Conservation (phyloP, 2,888 invertebrate species). For the Rhimphoctona megacephalus region DNA sequence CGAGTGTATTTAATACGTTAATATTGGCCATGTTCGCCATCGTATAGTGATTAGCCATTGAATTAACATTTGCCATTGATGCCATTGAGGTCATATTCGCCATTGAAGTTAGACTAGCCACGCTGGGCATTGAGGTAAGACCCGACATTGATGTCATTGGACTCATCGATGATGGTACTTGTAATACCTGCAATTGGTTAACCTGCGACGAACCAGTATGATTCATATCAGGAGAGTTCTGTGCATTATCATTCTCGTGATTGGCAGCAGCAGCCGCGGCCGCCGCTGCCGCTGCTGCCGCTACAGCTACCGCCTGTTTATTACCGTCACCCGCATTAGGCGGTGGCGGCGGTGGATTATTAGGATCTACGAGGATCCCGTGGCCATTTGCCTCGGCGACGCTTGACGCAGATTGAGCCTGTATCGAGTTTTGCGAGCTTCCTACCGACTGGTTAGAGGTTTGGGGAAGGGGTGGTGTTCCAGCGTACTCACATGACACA, state of each 20-base stretch:
- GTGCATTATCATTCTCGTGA: constrained; percentile 81
- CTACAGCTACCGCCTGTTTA: constrained; percentile 64
- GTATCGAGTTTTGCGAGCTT: constrained; percentile 79
- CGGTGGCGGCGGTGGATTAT: constrained; percentile 83
- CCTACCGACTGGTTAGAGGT: constrained; percentile 85
- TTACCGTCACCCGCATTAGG: constrained; percentile 72
- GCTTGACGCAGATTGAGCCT: constrained; percentile 69
- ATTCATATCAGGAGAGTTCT: constrained; percentile 84
- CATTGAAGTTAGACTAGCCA: constrained; percentile 71
- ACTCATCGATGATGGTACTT: constrained; percentile 75
- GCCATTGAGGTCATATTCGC: constrained; percentile 72
- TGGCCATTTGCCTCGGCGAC: constrained; percentile 71
- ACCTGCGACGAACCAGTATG: constrained; percentile 79
- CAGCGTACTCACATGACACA: constrained; percentile 99
- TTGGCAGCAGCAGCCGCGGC: constrained; percentile 75
- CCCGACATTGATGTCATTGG: constrained; percentile 80
- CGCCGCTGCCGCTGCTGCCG: constrained; percentile 63
- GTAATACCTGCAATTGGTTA: constrained; percentile 69
- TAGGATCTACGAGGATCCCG: constrained; percentile 83
- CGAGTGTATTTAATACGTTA: constrained; percentile 77
- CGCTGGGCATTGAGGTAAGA: constrained; percentile 76
- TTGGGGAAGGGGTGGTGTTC: constrained; percentile 88
- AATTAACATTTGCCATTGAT: constrained; percentile 74
- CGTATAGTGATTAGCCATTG: constrained; percentile 76
- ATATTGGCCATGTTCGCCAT: constrained; percentile 80